phyloP scores from a whole-genome alignment of 1,140 invertebrate genomes.

The Pseudomyrmex dendroicus region DNA sequence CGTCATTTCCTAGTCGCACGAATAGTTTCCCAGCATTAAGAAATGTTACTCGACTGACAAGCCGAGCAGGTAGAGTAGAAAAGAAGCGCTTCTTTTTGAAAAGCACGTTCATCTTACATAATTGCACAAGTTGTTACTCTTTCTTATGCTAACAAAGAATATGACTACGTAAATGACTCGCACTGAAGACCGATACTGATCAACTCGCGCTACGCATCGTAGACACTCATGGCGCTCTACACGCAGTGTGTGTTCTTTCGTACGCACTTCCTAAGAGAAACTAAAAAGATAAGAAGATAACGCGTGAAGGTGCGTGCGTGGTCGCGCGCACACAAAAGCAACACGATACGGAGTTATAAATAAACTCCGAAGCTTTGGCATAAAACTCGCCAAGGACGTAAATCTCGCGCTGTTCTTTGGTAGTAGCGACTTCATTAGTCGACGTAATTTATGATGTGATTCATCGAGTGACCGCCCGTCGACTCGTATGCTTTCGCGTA shows the following conservation, averaged over 20 bases:
- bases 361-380: conserved; percentile 69
- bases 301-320: conserved; percentile 9
- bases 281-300: conserved; percentile 50
- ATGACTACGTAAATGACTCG: conserved; percentile 17
- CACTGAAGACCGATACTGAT: conserved; percentile 33
- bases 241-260: not conserved
- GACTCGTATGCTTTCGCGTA: conserved; percentile 36
- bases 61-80: too few relatives aligned
- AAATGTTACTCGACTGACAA: conserved; percentile 61
- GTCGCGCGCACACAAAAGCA: conserved; percentile 57
- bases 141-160: conserved; percentile 42
- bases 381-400: conserved; percentile 66
- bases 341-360: conserved; percentile 72
- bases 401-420: conserved; percentile 74
- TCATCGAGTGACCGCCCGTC: conserved; percentile 59
- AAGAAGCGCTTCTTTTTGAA: conserved; percentile 44
- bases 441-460: conserved; percentile 78
- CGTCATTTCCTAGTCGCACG: conserved; percentile 40
- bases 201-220: conserved; percentile 33
- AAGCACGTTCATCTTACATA: conserved; percentile 32
- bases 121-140: conserved; percentile 23
- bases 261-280: conserved; percentile 1
- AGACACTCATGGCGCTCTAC: conserved; percentile 14
- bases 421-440: conserved; percentile 80
- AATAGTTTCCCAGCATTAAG: conserved; percentile 76